Percentiles rank a stretch among this genome's conserved stretches.
These are phyloP conservation scores for Ornithorhynchus anatinus DNA, from an alignment of 2,113 vertebrate species.

Conservation along the genomic window DNA sequence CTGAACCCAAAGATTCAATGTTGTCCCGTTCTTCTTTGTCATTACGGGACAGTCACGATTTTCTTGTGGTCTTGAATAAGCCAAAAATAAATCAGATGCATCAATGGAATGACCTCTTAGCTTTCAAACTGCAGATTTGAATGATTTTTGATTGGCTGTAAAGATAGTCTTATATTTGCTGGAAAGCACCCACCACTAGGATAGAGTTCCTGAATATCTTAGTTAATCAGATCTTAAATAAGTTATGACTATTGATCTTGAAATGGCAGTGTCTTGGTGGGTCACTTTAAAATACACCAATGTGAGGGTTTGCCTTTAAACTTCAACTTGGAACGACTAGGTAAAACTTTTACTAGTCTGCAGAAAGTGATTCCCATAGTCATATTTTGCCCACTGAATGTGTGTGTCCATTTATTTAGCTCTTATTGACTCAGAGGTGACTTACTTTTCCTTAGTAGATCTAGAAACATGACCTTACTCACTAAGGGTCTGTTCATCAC, in stretches of 20 bases:
- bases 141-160: slow-evolving; percentile 1
- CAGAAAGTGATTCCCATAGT: slow-evolving; percentile 42
- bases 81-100: neutral
- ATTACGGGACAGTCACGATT: slow-evolving; percentile 9
- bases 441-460: slow-evolving; percentile 49
- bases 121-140: neutral
- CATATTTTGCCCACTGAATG: slow-evolving; percentile 6
- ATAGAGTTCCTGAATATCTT: slow-evolving; percentile 61
- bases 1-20: neutral
- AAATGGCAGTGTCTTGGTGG: slow-evolving; percentile 50
- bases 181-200: slow-evolving; percentile 33
- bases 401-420: slow-evolving; percentile 4
- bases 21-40: neutral
- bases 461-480: slow-evolving; percentile 44
- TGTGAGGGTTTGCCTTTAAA: slow-evolving; percentile 35
- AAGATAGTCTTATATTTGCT: slow-evolving; percentile 45
- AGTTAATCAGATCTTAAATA: slow-evolving; percentile 67
- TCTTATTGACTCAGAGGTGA: slow-evolving; percentile 50
- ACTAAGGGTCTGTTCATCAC: slow-evolving; percentile 48
- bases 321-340: slow-evolving; percentile 21
- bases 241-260: slow-evolving; percentile 55
- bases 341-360: slow-evolving; percentile 41
- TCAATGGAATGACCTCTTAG: neutral
- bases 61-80: neutral
- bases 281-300: slow-evolving; percentile 56